phyloP scores from a whole-genome alignment of 2,888 invertebrate species.

The Netelia fuscicornis region DNA sequence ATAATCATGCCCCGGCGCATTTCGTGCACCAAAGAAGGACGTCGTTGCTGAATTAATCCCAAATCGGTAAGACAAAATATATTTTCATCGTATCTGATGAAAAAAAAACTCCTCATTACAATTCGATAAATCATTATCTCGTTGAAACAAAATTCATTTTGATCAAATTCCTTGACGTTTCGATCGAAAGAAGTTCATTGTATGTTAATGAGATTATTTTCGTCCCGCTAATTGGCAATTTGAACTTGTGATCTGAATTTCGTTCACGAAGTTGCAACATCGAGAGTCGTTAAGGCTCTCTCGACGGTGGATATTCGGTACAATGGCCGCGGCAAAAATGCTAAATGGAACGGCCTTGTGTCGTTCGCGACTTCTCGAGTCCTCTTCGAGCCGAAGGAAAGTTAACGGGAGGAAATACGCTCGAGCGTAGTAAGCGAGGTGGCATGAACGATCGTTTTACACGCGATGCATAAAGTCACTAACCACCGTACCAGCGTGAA shows the following conservation, averaged over 20 bases:
- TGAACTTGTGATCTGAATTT: background rate
- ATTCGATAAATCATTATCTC: too few relatives aligned
- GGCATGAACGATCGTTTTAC: background rate
- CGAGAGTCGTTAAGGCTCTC: background rate
- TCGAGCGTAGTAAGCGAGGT: conserved; percentile 1
- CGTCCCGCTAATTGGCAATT: background rate
- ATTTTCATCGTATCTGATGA: background rate
- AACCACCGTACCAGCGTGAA: conserved; percentile 27
- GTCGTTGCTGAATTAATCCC: background rate
- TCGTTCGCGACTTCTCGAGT: conserved; percentile 7
- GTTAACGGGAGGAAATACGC: conserved; percentile 26
- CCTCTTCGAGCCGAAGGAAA: conserved; percentile 31
- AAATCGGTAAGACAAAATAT: background rate
- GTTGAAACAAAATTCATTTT: too few relatives aligned
- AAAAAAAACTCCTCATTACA: background rate
- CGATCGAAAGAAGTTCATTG: too few relatives aligned
- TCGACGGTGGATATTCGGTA: conserved; percentile 23
- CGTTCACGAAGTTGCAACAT: background rate
- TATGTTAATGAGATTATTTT: background rate
- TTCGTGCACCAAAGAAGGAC: conserved; percentile 4
- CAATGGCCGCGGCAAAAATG: conserved; percentile 34
- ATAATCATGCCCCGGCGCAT: background rate
- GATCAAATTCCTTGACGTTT: too few relatives aligned
- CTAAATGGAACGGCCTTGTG: conserved; percentile 10
- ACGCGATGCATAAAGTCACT: conserved; percentile 11